Conservation (phyloP, 2,888 invertebrate species). For the Pristionchus arcanus region DNA sequence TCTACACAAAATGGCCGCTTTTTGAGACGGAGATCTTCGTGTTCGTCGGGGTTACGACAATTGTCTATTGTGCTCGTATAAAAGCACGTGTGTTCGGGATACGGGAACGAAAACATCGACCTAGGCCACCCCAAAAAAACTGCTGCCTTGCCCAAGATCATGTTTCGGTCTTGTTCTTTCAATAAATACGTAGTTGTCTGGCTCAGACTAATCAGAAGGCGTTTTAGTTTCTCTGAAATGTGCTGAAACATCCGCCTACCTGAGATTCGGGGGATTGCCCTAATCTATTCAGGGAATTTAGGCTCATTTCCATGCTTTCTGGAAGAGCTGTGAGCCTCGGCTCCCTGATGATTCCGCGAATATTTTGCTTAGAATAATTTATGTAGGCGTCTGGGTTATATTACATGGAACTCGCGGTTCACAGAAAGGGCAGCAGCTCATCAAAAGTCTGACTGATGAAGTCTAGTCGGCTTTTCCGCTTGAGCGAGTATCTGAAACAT, state of each 20-base stretch:
- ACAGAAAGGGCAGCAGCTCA: background rate
- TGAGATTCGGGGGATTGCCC: background rate
- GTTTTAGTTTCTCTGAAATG: background rate
- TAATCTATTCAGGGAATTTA: background rate
- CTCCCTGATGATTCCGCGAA: background rate
- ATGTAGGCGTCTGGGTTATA: background rate
- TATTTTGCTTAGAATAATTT: background rate
- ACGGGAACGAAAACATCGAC: background rate
- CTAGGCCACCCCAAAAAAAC: background rate
- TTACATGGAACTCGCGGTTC: slow-evolving; percentile 1
- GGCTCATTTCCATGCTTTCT: slow-evolving; percentile 19
- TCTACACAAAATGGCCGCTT: slow-evolving; percentile 12
- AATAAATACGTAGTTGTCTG: background rate
- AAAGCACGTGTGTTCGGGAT: background rate
- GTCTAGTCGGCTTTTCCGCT: background rate
- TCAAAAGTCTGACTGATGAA: background rate
- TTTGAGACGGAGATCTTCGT: background rate
- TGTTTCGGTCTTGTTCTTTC: background rate
- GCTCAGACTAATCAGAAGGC: background rate
- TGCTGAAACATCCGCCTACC: background rate
- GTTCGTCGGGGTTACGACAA: background rate
- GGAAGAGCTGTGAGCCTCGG: background rate
- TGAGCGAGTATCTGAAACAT: background rate
- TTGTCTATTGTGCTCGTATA: background rate
- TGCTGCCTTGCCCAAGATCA: background rate